Percentiles rank a stretch among this genome's conserved stretches.
Conservation (phyloP, 2,888 invertebrate species). For the Polyommatus iphigenia region DNA sequence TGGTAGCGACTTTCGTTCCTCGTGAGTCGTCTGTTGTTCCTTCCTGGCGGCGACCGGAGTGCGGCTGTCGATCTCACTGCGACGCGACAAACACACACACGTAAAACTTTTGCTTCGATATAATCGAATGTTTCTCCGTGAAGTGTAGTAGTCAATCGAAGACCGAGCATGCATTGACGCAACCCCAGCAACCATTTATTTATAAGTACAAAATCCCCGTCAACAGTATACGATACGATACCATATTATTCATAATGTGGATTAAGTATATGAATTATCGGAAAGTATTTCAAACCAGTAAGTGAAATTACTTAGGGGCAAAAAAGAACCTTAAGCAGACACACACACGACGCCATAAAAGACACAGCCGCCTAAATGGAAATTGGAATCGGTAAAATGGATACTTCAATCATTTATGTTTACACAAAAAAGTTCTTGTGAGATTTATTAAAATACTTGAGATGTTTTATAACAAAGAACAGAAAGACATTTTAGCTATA, state of each 20-base stretch:
- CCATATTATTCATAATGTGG: no score
- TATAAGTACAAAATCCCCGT: background rate
- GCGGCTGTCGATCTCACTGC: constrained; percentile 77
- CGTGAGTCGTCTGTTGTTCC: constrained; percentile 93
- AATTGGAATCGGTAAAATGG: background rate
- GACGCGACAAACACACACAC: constrained; percentile 76
- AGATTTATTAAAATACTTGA: background rate
- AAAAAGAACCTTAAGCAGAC: background rate
- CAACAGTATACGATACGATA: background rate
- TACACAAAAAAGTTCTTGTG: background rate
- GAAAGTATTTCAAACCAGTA: background rate
- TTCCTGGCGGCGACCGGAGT: constrained; percentile 81
- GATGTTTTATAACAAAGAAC: background rate
- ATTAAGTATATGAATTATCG: background rate
- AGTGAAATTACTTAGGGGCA: background rate
- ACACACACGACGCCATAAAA: background rate
- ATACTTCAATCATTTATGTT: background rate
- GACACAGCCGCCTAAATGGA: background rate
- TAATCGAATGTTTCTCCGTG: background rate
- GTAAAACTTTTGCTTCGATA: constrained; percentile 55
- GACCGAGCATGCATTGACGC: constrained; percentile 40
- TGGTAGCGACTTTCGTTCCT: constrained; percentile 97
- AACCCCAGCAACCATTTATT: background rate
- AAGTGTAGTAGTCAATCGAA: constrained; percentile 43
- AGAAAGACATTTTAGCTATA: background rate